phyloP scores from a whole-genome alignment of 2,888 invertebrate genomes.

The Epiblema foenella region DNA sequence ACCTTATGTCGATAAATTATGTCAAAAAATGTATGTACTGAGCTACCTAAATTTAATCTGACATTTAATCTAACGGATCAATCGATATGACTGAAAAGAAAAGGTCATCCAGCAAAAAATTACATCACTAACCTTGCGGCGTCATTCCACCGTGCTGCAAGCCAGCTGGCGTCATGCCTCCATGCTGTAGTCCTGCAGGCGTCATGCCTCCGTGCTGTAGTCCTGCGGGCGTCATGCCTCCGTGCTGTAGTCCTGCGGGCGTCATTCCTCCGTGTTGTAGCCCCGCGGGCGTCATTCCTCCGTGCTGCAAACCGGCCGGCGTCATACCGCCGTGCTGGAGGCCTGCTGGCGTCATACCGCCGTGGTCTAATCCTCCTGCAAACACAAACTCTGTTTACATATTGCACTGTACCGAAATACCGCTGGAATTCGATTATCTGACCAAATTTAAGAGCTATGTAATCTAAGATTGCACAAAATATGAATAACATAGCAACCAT shows the following conservation, averaged over 20 bases:
- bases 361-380: slow-evolving; percentile 64
- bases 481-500: no score
- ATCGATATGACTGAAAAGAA: background rate
- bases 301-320: slow-evolving; percentile 50
- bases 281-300: slow-evolving; percentile 51
- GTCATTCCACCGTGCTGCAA: slow-evolving; percentile 36
- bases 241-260: slow-evolving; percentile 67
- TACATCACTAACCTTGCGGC: slow-evolving; percentile 40
- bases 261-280: slow-evolving; percentile 68
- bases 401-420: background rate
- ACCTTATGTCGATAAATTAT: no score
- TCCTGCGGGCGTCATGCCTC: slow-evolving; percentile 64
- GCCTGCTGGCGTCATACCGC: slow-evolving; percentile 61
- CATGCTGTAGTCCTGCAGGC: slow-evolving; percentile 64
- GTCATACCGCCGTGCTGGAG: slow-evolving; percentile 72
- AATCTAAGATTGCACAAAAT: no score
- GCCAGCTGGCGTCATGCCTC: slow-evolving; percentile 50
- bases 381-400: background rate
- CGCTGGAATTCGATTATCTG: background rate
- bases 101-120: slow-evolving; percentile 45
- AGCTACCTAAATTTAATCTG: no score
- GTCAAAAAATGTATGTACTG: no score
- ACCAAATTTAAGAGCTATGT: background rate
- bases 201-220: slow-evolving; percentile 53
- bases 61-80: no score